phyloP scores from a whole-genome alignment of 2,113 vertebrate genomes.

The Rhinopomastus cyanomelas region DNA sequence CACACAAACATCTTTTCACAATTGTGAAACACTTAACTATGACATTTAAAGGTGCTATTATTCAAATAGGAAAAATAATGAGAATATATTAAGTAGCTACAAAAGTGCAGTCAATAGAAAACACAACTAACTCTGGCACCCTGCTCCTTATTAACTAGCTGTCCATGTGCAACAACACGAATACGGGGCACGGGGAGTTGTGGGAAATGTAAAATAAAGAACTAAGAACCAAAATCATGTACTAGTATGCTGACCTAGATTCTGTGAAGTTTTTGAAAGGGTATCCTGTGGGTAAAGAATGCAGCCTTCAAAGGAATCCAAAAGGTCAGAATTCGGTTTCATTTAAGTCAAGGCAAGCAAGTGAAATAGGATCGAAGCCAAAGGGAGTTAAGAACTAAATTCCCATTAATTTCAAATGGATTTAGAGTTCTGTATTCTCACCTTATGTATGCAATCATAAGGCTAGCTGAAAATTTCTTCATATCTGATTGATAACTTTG shows the following conservation, averaged over 20 bases:
- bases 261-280: neutral
- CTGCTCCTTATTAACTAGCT: neutral
- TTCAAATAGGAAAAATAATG: neutral
- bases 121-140: neutral
- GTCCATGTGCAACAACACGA: neutral
- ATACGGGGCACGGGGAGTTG: neutral
- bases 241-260: neutral
- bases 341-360: slow-evolving; percentile 17
- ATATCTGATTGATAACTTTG: neutral
- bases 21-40: neutral
- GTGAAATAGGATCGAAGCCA: slow-evolving; percentile 32
- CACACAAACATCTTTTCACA: slow-evolving; percentile 29
- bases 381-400: slow-evolving; percentile 43
- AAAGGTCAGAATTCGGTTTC: neutral
- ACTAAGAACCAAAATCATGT: neutral
- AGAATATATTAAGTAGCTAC: neutral
- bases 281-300: neutral
- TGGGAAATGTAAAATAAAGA: neutral
- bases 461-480: neutral
- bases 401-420: slow-evolving; percentile 41
- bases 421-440: slow-evolving; percentile 23
- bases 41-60: neutral
- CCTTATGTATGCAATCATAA: neutral
- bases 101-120: neutral
- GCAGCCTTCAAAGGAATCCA: neutral